Evolutionary conservation across 2,888 invertebrate genomes (phyloP), one percentile per base, ranked within the genome.

Genomic region (Geotrupes spiniger): DNA sequence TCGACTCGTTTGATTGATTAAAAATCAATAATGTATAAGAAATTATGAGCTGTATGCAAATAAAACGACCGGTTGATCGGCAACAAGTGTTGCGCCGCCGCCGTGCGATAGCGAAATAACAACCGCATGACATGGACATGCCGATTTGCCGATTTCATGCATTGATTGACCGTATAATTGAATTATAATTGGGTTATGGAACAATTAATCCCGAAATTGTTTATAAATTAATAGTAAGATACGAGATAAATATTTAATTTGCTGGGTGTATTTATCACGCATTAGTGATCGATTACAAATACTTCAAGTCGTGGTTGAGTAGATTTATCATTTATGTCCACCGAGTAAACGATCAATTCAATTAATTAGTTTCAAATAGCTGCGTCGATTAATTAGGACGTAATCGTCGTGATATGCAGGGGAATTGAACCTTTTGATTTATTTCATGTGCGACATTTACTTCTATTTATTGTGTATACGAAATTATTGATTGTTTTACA

Each of bases 131-230:
- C 26, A 12, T 36, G 6, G 6, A 21, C 21, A 21, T 52, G 53
- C 50, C 49, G 53, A 47, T 54, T 54, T 49, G 47, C 45, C 40
- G 56, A 53, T 58, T 57, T 56, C 51, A 52, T 51, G 53, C 47
- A 47, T 54, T 56, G 53, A 58, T 55, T 57, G 50, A 57, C 52
- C 54, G 47, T 49, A 53, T 58, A 57, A 60, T 60, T 60, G 56
- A 56, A 57, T 60, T 58, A 60, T 60, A 57, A 60, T 60, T 60
- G 52, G 44, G 49, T 51, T 42, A 45, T 42, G 46, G 45, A 46
- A 51, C 50, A 54, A 54, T 52, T 52, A 49, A n/a, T 46, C 46
- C 46, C 49, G 38, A 49, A 42, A 51, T 21, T 21, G 3, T 21
- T 4, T 4, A 21, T 21, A 4, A 21, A 21, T 21, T 21, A 45